Evolutionary conservation across 2,797 vertebrate genomes (phyloP).

Genomic region (Gymnothorax reevesii): DNA sequence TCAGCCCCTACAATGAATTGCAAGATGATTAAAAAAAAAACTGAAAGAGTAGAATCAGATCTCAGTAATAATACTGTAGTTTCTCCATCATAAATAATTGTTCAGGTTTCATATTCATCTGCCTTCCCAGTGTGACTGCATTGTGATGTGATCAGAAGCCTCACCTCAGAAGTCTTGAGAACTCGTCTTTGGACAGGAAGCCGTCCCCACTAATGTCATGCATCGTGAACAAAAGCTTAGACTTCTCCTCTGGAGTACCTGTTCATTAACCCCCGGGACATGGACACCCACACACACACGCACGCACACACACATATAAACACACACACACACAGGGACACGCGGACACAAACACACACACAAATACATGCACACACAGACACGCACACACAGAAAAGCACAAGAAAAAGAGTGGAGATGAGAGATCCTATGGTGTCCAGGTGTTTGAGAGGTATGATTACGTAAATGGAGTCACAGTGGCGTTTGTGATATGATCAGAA

Average conservation of each 20-base stretch:
- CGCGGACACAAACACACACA: background rate
- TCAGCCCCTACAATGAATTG: background rate
- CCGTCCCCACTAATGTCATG: slow-evolving; percentile 85
- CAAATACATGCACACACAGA: no score
- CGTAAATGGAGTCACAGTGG: background rate
- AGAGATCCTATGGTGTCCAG: background rate
- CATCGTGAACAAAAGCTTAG: slow-evolving; percentile 90
- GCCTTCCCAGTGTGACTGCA: background rate
- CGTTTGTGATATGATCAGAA: no score
- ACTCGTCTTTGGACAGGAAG: slow-evolving; percentile 88
- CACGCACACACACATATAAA: background rate
- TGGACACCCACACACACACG: background rate
- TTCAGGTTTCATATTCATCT: background rate
- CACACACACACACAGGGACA: slow-evolving; percentile 4
- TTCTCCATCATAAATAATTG: background rate
- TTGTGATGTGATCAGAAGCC: background rate
- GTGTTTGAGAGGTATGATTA: background rate
- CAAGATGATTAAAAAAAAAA: background rate
- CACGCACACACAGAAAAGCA: background rate
- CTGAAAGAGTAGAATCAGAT: background rate
- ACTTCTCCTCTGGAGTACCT: slow-evolving; percentile 92
- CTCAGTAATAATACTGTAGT: background rate
- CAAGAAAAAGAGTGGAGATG: background rate
- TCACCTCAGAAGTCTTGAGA: slow-evolving; percentile 89
- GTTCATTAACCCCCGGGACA: slow-evolving; percentile 24